Evolutionary conservation across 2,113 vertebrate species (phyloP), one percentile per base, ranked within the genome.

Genomic region (Zapus hudsonius): DNA sequence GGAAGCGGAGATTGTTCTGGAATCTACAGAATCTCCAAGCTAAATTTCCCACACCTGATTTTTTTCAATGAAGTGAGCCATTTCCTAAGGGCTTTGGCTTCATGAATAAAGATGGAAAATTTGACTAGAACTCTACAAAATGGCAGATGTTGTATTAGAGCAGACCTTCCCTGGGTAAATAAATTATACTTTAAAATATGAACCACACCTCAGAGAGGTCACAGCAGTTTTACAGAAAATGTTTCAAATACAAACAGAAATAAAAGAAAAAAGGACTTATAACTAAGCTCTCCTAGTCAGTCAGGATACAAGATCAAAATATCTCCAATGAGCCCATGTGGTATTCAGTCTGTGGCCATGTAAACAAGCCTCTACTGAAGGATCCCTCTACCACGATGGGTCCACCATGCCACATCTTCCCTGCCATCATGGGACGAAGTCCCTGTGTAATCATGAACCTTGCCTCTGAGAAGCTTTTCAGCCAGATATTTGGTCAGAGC

Each of bases 81-180:
- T 95, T 92, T 89, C 73, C 38, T 25, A n/a, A n/a, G 88, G 64
- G 44, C 31, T 92, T 95, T 90, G 76, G 75, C 90, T 93, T 95
- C 70, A 70, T 70, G 90, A 96, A 91, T 75, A 91, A 70, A 96
- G 72, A 93, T 89, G 94, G 96, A 97, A 97, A 97, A 84, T 95
- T 79, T 96, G 95, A 97, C 86, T 55, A 90, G 61, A 92, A 88
- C 19, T 47, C 84, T 91, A 73, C 90, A 84, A 94, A 96, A 96
- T 83, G 86, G 96, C 96, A 97, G 95, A 95, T 90, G 94, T 88
- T 85, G 33, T 94, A 88, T 93, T 95, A 88, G 82, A 97, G 61
- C 74, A 94, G 85, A 90, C 40, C 78, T 94, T 94, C 87, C 87
- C 91, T 92, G 95, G 40, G 19, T 89, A 96, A 97, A 95, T 93